Evolutionary conservation across 2,113 vertebrate genomes (phyloP).

Genomic region (Tringa solitaria): DNA sequence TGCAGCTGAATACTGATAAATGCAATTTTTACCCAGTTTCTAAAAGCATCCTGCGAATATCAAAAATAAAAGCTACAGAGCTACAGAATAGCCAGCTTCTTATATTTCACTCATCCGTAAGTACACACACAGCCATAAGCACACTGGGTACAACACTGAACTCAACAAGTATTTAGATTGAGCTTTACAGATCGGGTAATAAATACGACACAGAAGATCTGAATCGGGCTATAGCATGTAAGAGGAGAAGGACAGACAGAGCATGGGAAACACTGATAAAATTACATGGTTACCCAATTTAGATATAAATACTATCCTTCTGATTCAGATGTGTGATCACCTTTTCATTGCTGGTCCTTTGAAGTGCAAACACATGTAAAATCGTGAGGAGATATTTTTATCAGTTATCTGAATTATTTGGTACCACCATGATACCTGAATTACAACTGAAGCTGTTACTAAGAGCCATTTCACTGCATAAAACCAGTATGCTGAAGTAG

Average conservation of each 20-base stretch:
- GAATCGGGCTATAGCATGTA: background rate
- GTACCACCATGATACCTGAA: background rate
- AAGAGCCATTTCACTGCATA: background rate
- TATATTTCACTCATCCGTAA: background rate
- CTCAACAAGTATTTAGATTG: background rate
- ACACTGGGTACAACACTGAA: background rate
- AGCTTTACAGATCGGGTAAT: constrained; percentile 13
- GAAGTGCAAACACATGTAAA: constrained; percentile 9
- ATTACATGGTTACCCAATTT: constrained; percentile 8
- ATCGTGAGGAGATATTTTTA: constrained; percentile 1
- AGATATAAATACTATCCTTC: constrained; percentile 43
- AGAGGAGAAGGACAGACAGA: constrained; percentile 3
- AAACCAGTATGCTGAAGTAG: background rate
- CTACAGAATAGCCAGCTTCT: background rate
- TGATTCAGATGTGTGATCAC: constrained; percentile 29
- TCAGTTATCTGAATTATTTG: background rate
- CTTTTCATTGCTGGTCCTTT: background rate
- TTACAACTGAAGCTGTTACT: background rate
- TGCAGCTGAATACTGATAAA: constrained; percentile 16
- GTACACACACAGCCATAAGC: background rate
- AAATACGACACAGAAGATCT: background rate
- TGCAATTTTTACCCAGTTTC: background rate
- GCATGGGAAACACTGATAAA: background rate
- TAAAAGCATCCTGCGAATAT: background rate
- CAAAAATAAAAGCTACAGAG: background rate